Evolutionary conservation across 2,797 vertebrate genomes (phyloP).

Genomic region (Epinephelus awoara): DNA sequence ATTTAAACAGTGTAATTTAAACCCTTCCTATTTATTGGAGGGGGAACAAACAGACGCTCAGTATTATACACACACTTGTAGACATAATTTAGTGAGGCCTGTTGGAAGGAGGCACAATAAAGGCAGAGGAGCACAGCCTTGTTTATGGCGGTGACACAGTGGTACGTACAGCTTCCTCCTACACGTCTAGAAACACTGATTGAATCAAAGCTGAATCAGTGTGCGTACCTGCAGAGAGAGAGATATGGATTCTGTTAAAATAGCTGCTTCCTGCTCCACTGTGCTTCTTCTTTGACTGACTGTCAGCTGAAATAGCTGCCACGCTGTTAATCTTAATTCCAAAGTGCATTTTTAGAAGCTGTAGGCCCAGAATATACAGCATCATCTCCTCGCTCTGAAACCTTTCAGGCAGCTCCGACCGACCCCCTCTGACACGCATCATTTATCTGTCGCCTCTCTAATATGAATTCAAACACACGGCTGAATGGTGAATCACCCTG

Average conservation of each 20-base stretch:
- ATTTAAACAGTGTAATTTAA: conserved; percentile 86
- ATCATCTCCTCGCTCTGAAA: conserved; percentile 9
- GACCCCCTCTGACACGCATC: conserved; percentile 39
- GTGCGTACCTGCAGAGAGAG: background rate
- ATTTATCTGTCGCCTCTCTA: conserved; percentile 55
- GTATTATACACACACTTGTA: conserved; percentile 90
- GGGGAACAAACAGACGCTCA: conserved; percentile 89
- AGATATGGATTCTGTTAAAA: background rate
- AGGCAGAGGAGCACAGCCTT: conserved; percentile 65
- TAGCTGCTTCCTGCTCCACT: background rate
- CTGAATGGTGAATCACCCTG: conserved; percentile 69
- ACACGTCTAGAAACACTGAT: conserved; percentile 14
- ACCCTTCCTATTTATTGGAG: conserved; percentile 87
- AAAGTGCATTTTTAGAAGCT: background rate
- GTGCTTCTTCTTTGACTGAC: background rate
- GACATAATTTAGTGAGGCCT: conserved; percentile 90
- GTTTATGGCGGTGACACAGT: conserved; percentile 70
- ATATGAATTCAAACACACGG: conserved; percentile 53
- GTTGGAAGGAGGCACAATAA: conserved; percentile 85
- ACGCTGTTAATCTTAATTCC: conserved; percentile 13
- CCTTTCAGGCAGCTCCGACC: conserved; percentile 34
- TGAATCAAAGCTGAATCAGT: conserved; percentile 5
- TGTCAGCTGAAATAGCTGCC: conserved; percentile 12
- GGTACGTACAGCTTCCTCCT: conserved; percentile 28
- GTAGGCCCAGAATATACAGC: conserved; percentile 14